These are phyloP conservation scores for Drosophila elegans DNA, from an alignment of 1,140 invertebrate genomes.

Conservation along the genomic window DNA sequence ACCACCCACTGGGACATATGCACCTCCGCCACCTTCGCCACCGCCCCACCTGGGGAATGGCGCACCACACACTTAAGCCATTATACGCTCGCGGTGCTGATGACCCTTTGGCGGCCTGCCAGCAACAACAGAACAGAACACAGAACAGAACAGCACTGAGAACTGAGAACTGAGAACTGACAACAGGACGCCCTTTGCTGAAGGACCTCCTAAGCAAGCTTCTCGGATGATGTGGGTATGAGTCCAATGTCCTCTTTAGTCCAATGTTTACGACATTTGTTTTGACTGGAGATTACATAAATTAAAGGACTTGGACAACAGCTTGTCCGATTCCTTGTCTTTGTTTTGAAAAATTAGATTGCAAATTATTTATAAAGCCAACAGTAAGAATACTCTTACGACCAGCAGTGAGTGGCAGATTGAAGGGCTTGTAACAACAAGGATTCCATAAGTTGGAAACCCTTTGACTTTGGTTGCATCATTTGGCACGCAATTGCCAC, in stretches of 20 bases:
- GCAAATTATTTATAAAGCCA: too few relatives aligned
- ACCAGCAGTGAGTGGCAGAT: too few relatives aligned
- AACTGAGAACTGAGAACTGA: not conserved
- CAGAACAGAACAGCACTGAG: not conserved
- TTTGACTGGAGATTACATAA: not conserved
- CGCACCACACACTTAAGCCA: conserved; percentile 13
- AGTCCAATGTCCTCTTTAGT: conserved; percentile 35
- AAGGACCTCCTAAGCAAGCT: conserved; percentile 5
- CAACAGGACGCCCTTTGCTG: not conserved
- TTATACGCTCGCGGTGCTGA: conserved; percentile 53
- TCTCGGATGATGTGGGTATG: conserved; percentile 17
- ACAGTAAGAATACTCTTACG: too few relatives aligned
- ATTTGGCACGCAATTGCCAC: conserved; percentile 23
- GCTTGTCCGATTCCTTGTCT: not conserved
- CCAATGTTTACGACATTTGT: conserved; percentile 25
- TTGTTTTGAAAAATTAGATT: not conserved
- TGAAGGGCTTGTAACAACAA: not conserved
- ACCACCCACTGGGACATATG: conserved; percentile 9
- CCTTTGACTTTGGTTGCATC: conserved; percentile 16
- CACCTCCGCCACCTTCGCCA: not conserved
- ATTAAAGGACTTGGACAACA: not conserved
- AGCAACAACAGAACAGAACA: conserved; percentile 8
- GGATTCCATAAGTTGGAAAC: not conserved
- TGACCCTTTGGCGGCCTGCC: conserved; percentile 54
- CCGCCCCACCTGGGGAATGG: not conserved